Base-by-base conservation (phyloP, 1,140 invertebrate species). In the Pachypeltis micranthus region DNA sequence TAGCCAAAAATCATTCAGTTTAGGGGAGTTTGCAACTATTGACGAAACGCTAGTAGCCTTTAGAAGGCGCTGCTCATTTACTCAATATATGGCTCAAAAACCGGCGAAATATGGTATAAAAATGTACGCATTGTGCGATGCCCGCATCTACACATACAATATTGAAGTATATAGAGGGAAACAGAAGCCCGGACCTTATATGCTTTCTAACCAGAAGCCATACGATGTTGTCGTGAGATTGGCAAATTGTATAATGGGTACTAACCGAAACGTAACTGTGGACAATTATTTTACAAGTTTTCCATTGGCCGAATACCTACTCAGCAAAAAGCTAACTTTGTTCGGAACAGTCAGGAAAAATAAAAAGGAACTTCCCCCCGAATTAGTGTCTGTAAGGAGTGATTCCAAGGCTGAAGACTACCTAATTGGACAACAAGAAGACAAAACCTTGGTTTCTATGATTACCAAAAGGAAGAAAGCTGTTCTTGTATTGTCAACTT, bases 261-360 rank as follows among this genome's bases (percentile, higher is more conserved):
- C 66, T 16, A 71, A 74, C 47, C 63, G 71, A 21, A 74, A 75
- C 54, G 61, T 77, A 0, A 78, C 72, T 4, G 70, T 69, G 44
- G 74, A 76, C 61, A 75, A 76, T 51, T 76, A 71, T 70, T 76
- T 74, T 66, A 74, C 73, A 1, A 71, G 68, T 7, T 58, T 76
- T 29, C 68, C 69, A 28, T 47, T 74, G 44, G 65, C 69, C 2
- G 61, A 65, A 62, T n/a, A 63, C 25, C 61, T 72, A 61, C 66
- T 75, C 62, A 64, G 71, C 29, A 63, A 67, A 26, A 62, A 62
- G 31, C 25, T 64, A 25, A 69, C 67, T n/a, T 55, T 67, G 14
- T 28, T 67, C 21, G 68, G 66, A 28, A 67, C 68, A 27, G 25
- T 68, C 23, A 64, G 47, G 19, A 51, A 51, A 51, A 21, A 66